Base-by-base conservation (phyloP, 2,113 vertebrate genomes). In the Gymnocephalus cernua region DNA sequence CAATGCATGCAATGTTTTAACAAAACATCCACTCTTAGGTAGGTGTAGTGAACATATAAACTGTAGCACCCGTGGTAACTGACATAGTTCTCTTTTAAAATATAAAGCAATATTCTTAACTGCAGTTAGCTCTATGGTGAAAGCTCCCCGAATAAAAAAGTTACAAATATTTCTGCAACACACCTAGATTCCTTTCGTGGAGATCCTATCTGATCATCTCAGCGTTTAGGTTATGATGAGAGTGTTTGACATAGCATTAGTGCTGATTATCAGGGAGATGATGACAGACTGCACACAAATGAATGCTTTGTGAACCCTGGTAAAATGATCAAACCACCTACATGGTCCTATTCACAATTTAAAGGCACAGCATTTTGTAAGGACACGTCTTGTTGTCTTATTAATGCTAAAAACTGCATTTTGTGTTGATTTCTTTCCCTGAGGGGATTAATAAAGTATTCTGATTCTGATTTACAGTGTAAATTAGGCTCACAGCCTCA, bases 131-230 rank as follows among this genome's bases (percentile, higher is more conserved):
- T 67, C 4, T 2, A 18, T 12, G 19, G 32, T 74, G n/a, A 64
- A 35, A 13, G 47, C 35, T 73, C 19, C 25, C 29, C 19, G 25
- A 18, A 25, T 48, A 25, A 44, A 48, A 69, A 63, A 62, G 5
- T 4, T 48, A 10, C 10, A 41, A 41, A 41, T 41, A 41, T 41
- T 66, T 77, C 62, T 80, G 38, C 47, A 65, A 72, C 68, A 79
- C 50, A 68, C 63, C 61, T 71, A 78, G 61, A 80, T 84, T 86
- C 81, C 79, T 86, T 80, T 82, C 0, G 10, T 57, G 29, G 29
- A 66, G 61, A 78, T 77, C 6, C 16, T 66, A 89, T 86, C 84
- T 70, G 58, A 83, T 83, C 66, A 79, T 53, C 74, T 85, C 29
- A 71, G 56, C 59, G 68, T 6, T 32, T 13, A 41, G 47, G 45